Evolutionary conservation across 35 echinoderm and acorn worm species (phyloP).

Genomic region (Apostichopus japonicus): DNA sequence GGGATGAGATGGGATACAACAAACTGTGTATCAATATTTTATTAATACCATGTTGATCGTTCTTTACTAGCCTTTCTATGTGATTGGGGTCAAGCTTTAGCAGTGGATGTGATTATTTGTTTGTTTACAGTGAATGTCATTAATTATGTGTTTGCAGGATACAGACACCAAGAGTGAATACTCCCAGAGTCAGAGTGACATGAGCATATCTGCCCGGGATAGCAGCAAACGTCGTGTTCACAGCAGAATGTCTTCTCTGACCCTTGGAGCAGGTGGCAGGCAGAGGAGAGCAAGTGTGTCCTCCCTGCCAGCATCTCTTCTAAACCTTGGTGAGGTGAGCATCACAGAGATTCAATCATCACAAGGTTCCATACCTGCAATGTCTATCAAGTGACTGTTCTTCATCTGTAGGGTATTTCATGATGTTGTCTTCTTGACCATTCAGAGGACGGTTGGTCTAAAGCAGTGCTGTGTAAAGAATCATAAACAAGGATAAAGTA

Average conservation of each 20-base stretch:
- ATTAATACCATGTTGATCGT: too few species aligned
- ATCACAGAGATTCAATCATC: not conserved
- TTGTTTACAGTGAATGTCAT: not conserved
- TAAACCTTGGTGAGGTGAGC: slow-evolving; percentile 97
- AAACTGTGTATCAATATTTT: too few species aligned
- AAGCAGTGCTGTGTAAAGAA: too few species aligned
- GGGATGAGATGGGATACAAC: too few species aligned
- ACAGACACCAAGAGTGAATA: slow-evolving; percentile 94
- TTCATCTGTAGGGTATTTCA: not conserved
- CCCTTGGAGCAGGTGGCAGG: slow-evolving; percentile 74
- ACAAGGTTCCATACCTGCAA: not conserved
- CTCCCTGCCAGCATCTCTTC: slow-evolving; percentile 87
- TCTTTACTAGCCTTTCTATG: too few species aligned
- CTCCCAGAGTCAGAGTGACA: slow-evolving; percentile 85
- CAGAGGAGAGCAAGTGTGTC: slow-evolving; percentile 88
- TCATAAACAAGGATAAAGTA: too few species aligned
- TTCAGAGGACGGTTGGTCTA: too few species aligned
- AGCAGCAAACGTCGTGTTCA: slow-evolving; percentile 66
- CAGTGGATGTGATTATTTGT: not conserved
- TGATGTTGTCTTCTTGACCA: not conserved
- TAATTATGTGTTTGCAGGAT: slow-evolving; percentile 36
- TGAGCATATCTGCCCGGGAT: slow-evolving; percentile 59
- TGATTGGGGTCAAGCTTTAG: too few species aligned
- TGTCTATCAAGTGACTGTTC: not conserved
- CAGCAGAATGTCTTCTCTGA: slow-evolving; percentile 95